A percentile compares a stretch with the other conserved stretches of the same genome.
Conservation (phyloP, 2,113 vertebrate species). For the Cacatua alba region DNA sequence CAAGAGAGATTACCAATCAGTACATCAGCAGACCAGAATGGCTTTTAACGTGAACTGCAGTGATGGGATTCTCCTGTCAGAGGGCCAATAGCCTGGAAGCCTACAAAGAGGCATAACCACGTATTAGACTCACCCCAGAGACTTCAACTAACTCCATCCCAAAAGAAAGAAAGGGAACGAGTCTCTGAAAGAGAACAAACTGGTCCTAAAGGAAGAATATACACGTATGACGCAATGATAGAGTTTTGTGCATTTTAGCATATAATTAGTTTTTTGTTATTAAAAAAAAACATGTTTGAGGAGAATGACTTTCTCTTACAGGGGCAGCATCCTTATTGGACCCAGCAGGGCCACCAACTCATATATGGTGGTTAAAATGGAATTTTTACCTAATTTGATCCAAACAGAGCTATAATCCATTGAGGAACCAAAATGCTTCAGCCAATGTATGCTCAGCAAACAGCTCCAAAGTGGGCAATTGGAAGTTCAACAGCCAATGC, state of each 20-base stretch:
- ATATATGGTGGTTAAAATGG: neutral
- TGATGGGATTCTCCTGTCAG: neutral
- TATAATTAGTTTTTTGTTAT: neutral
- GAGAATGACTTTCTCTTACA: neutral
- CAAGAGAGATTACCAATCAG: neutral
- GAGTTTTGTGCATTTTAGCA: neutral
- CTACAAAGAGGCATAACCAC: neutral
- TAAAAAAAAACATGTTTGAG: neutral
- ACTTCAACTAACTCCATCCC: neutral
- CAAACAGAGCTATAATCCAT: neutral
- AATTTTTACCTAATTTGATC: neutral
- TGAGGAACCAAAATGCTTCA: neutral
- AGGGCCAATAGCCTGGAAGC: neutral
- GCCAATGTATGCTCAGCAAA: neutral
- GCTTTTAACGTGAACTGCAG: neutral
- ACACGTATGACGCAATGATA: accelerated
- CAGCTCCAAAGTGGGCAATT: neutral
- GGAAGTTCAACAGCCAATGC: neutral
- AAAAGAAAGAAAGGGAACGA: neutral
- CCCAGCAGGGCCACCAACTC: neutral
- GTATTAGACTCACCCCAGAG: neutral
- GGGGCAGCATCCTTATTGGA: neutral
- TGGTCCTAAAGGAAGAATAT: neutral
- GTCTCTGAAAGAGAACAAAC: neutral
- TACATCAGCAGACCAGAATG: neutral